These are phyloP conservation scores for Sympetrum striolatum DNA, from an alignment of 2,888 invertebrate genomes.

Conservation along the genomic window DNA sequence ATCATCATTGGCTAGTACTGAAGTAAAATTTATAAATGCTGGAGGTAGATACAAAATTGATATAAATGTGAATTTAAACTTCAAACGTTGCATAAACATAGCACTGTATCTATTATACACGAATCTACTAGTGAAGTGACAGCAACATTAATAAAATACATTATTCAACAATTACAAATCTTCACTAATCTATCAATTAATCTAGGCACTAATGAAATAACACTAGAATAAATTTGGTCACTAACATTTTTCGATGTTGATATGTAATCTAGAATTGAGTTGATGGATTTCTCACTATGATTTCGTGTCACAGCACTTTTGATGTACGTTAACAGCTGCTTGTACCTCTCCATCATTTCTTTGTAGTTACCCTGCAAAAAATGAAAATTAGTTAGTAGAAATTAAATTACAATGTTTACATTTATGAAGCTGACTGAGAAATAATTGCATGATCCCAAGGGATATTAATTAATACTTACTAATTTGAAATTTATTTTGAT, in stretches of 20 bases:
- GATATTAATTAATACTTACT: constrained; percentile 63
- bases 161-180: too few relatives aligned
- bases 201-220: too few relatives aligned
- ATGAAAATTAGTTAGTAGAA: constrained; percentile 21
- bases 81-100: too few relatives aligned
- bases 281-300: constrained; percentile 99
- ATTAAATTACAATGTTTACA: background rate
- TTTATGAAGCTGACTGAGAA: background rate
- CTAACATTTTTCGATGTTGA: constrained; percentile 98
- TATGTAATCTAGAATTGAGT: constrained; percentile 98
- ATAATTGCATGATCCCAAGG: constrained; percentile 64
- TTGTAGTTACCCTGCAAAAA: constrained; percentile 81
- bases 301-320: constrained; percentile 99
- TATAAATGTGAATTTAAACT: too few relatives aligned
- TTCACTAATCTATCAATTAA: too few relatives aligned
- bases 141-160: too few relatives aligned
- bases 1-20: background rate
- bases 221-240: constrained; percentile 49
- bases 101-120: too few relatives aligned
- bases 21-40: background rate
- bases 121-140: too few relatives aligned
- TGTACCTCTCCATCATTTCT: constrained; percentile 96
- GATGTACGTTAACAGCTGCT: constrained; percentile 95
- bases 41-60: background rate
- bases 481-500: constrained; percentile 99